These are phyloP conservation scores for Urocynchramus pylzowi DNA, from an alignment of 2,113 vertebrate genomes.

Conservation along the genomic window DNA sequence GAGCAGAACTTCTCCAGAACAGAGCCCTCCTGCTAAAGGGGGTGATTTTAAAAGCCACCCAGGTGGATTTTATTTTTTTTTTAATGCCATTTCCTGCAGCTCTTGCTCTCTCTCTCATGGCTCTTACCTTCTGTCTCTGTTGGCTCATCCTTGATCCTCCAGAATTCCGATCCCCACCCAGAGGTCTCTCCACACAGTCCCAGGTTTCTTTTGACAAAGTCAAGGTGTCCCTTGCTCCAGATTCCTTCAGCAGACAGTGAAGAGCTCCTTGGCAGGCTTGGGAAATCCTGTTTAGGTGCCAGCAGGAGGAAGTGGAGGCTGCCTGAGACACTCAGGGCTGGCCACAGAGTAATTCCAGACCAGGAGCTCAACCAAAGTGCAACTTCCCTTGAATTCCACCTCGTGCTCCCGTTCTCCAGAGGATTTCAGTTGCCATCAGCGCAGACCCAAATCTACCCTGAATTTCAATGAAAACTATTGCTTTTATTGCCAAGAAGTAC, in stretches of 20 bases:
- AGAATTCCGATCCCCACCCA: not conserved
- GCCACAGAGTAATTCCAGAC: not conserved
- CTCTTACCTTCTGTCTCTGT: not conserved
- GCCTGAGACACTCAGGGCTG: not conserved
- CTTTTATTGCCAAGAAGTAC: conserved; percentile 45
- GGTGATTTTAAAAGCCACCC: not conserved
- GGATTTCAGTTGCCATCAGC: not conserved
- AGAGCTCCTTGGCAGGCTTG: not conserved
- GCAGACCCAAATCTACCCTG: conserved; percentile 14
- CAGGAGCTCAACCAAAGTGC: not conserved
- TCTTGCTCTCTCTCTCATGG: not conserved
- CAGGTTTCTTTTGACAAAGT: not conserved
- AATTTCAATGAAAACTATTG: conserved; percentile 58
- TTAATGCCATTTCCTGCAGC: not conserved
- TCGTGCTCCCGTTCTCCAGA: not conserved
- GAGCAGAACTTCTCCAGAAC: not conserved
- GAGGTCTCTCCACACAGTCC: not conserved
- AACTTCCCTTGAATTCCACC: not conserved
- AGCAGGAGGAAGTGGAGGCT: not conserved
- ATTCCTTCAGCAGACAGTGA: not conserved
- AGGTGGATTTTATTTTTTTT: not conserved
- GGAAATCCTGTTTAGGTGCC: not conserved
- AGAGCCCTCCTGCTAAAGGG: not conserved
- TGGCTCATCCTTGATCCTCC: not conserved
- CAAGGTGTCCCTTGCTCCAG: not conserved